Evolutionary conservation across 2,888 invertebrate species (phyloP), one percentile per base, ranked within the genome.

Genomic region (Yponomeuta evonymella): DNA sequence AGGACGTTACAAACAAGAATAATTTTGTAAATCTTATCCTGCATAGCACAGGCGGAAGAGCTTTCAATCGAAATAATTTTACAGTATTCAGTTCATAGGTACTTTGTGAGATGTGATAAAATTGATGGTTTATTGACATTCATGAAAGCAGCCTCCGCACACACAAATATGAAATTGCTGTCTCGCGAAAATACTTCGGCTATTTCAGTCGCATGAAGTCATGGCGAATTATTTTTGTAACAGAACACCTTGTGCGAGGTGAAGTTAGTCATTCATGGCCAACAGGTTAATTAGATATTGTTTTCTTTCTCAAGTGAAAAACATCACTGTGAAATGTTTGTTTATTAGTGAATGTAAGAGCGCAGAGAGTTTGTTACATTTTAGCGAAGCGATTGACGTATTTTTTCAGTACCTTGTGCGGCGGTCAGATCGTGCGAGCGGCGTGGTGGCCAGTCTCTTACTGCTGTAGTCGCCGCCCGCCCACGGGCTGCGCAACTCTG

Each of bases 361-460:
- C 36, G 30, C 29, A 15, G 23, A 36, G 48, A 23, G 11, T 51
- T 33, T 51, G 67, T 70, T 51, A 67, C 66, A 11, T 9, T 33
- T 30, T 70, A 48, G 69, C 48, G 85, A 89, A 89, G 89, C 89
- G 76, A 76, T 79, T 77, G 79, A 73, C 74, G 74, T 78, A 78
- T 75, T 76, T 73, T 76, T 78, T 58, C 51, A 58, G 79, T 91
- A 91, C 91, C 92, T 92, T 90, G 86, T 89, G 89, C 89, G 89
- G 90, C 91, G 80, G 86, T 85, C 84, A 82, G 86, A 79, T 86
- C 92, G 92, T 92, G 91, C 89, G 91, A 90, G 89, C 89, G 89
- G 90, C 87, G 84, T 82, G 86, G 83, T 77, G 80, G 91, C 91
- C 91, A 82, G 85, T 81, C 88, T 90, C 87, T 89, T 77, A 92